Base-by-base conservation (phyloP, 2,797 vertebrate species). In the Tympanoctomys barrerae region DNA sequence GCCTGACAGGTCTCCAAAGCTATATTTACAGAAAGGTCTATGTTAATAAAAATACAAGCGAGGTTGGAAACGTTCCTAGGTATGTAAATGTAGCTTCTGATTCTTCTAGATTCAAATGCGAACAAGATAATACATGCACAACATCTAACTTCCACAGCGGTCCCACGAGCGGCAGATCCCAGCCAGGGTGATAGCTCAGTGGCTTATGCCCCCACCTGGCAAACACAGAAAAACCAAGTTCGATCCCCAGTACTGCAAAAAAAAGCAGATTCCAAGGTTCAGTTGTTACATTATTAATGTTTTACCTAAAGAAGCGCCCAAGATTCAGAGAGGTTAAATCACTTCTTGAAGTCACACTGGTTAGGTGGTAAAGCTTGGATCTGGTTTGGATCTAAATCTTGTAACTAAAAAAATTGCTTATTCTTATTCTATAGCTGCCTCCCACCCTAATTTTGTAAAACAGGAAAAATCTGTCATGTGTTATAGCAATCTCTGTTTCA, bases 81-180 rank as follows among this genome's bases (percentile, higher is more conserved):
- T 62, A 13, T 71, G 54, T 68, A 57, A 82, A 59, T 70, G 83
- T 62, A 42, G 31, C 61, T 85, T 83, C 73, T 79, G 39, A 75
- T 52, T 90, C 78, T 52, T 92, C 64, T 21, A 9, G 57, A 54
- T 81, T 78, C 82, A 62, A 0, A 31, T 66, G 31, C 24, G 68
- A 73, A n/a, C 57, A 62, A 36, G 59, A 70, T 24, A 77, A 24
- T 46, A 7, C 2, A 0, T 5, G 4, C 59, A 26, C 36, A 81
- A 0, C 11, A 26, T 62, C 36, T 54, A 1, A 31, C 61, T 36
- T 75, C 57, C 42, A 24, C 33, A 13, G 8, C 0, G 0, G 46
- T 90, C 92, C 79, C 85, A 16, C 1, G 52, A 79, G 80, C 28
- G 66, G 22, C 21, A 18, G 54, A 57, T 57, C 5, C 54, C 54